Conservation (phyloP, 2,113 vertebrate species). For the Chaetorhynchus papuensis region DNA sequence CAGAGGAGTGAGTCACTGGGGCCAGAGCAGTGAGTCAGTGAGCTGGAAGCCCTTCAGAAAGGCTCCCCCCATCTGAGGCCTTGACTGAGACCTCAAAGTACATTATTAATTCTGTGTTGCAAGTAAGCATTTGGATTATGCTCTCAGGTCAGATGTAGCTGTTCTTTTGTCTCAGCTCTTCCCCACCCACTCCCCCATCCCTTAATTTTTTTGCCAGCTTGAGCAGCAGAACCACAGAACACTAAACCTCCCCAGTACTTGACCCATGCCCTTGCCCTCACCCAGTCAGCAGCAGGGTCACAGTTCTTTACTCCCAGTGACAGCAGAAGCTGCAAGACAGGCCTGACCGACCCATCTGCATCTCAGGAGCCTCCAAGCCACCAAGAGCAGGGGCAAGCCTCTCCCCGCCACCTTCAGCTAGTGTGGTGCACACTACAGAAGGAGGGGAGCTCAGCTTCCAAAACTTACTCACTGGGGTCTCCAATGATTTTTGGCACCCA, state of each 20-base stretch:
- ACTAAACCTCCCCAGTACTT: neutral
- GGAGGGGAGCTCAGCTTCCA: neutral
- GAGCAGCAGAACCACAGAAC: neutral
- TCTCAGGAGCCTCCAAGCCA: neutral
- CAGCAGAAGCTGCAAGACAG: neutral
- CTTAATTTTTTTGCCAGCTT: neutral
- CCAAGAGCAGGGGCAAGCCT: neutral
- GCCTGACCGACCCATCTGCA: neutral
- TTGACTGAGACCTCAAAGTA: neutral
- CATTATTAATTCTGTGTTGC: neutral
- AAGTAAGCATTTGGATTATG: neutral
- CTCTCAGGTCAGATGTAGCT: neutral
- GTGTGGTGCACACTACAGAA: neutral
- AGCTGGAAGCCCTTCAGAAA: constrained; percentile 6
- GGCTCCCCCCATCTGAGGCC: neutral
- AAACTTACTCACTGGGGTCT: neutral
- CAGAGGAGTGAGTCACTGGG: neutral
- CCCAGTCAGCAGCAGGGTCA: neutral
- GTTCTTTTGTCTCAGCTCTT: neutral
- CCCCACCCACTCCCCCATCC: rapidly evolving
- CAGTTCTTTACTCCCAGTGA: neutral
- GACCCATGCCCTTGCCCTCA: neutral
- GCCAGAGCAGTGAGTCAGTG: neutral
- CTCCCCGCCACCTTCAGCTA: neutral
- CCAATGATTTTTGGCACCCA: neutral